phyloP scores from a whole-genome alignment of 2,888 invertebrate species.

The Drosophila neotestacea region DNA sequence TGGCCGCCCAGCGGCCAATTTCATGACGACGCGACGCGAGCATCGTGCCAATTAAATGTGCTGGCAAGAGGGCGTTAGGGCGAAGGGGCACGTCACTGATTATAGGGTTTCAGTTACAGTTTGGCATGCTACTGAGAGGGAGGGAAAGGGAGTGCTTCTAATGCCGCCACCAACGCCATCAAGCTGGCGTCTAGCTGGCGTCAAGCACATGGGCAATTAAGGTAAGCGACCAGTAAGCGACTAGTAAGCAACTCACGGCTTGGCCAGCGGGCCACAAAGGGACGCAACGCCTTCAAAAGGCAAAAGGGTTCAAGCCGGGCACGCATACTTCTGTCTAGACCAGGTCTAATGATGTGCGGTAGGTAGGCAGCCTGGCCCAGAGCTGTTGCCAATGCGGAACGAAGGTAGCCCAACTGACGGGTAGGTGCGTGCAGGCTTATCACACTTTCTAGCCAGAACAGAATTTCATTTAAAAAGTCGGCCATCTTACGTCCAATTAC shows the following conservation, averaged over 20 bases:
- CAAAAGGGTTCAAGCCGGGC: slow-evolving; percentile 68
- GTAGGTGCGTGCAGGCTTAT: slow-evolving; percentile 66
- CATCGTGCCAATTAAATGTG: slow-evolving; percentile 74
- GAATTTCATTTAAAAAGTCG: slow-evolving; percentile 71
- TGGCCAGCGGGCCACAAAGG: slow-evolving; percentile 33
- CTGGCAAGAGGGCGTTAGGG: slow-evolving; percentile 10
- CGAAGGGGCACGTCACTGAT: slow-evolving; percentile 47
- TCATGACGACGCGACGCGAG: slow-evolving; percentile 63
- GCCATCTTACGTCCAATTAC: slow-evolving; percentile 64
- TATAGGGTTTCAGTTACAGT: slow-evolving; percentile 68
- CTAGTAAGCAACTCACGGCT: slow-evolving; percentile 26
- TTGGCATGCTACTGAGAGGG: slow-evolving; percentile 29
- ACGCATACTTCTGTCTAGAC: slow-evolving; percentile 73
- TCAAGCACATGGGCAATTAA: slow-evolving; percentile 57
- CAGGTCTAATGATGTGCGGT: slow-evolving; percentile 74
- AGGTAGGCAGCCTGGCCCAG: slow-evolving; percentile 50
- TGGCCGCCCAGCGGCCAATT: slow-evolving; percentile 70
- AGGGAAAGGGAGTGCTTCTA: slow-evolving; percentile 37
- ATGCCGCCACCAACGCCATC: slow-evolving; percentile 52
- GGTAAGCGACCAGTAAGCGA: slow-evolving; percentile 48
- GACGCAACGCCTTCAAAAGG: slow-evolving; percentile 46
- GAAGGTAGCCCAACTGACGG: slow-evolving; percentile 22
- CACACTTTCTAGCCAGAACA: slow-evolving; percentile 44
- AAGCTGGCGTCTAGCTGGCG: slow-evolving; percentile 71
- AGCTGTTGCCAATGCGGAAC: slow-evolving; percentile 28